These are phyloP conservation scores for Heliopora coerulea DNA, from an alignment of 92 coral and sea anemone species.

Conservation along the genomic window DNA sequence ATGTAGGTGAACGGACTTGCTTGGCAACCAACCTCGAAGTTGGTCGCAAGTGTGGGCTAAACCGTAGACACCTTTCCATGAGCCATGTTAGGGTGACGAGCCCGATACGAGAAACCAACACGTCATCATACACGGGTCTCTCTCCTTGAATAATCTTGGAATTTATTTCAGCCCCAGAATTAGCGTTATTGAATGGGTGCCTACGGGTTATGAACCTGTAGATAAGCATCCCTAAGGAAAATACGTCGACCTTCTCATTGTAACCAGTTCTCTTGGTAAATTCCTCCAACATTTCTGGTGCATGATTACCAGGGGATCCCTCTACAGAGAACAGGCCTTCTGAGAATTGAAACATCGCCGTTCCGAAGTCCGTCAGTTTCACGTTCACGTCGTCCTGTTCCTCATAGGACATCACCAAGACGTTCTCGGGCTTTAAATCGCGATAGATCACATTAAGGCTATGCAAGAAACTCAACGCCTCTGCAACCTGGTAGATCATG, in stretches of 20 bases:
- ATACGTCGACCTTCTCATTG: conserved; percentile 73
- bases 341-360: conserved; percentile 88
- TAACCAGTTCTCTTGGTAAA: conserved; percentile 74
- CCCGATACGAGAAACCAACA: conserved; percentile 59
- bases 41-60: conserved; percentile 76
- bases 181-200: conserved; percentile 64
- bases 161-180: conserved; percentile 41
- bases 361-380: conserved; percentile 94
- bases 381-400: conserved; percentile 83
- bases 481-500: conserved; percentile 87
- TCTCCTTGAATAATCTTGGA: conserved; percentile 70
- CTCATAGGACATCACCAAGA: conserved; percentile 93
- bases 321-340: conserved; percentile 67
- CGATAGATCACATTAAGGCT: conserved; percentile 80
- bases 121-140: conserved; percentile 71
- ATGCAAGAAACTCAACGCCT: conserved; percentile 81
- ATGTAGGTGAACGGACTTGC: conserved; percentile 78
- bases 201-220: conserved; percentile 78
- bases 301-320: conserved; percentile 74
- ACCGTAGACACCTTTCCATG: conserved; percentile 77
- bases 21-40: conserved; percentile 60
- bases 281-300: conserved; percentile 88
- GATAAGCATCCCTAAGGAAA: conserved; percentile 75
- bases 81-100: conserved; percentile 82
- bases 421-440: conserved; percentile 89